Evolutionary conservation across 2,113 vertebrate species (phyloP).

Genomic region (Chrysemys picta): DNA sequence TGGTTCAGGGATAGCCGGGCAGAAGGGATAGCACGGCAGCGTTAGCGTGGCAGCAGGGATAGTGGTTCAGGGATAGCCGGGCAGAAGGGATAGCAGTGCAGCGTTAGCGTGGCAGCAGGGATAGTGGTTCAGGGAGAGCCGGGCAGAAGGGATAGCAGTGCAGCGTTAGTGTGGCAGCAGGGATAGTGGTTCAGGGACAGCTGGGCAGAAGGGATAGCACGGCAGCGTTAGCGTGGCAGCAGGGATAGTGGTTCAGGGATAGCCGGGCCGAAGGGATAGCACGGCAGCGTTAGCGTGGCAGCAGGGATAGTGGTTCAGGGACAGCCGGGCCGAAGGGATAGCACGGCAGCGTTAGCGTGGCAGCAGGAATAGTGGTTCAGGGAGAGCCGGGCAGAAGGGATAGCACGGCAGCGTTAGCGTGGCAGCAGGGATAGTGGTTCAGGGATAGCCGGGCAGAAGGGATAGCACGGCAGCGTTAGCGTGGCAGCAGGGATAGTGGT

Average conservation of each 20-base stretch:
- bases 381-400: too few relatives aligned
- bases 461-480: not conserved
- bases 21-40: not conserved
- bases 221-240: too few relatives aligned
- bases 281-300: not conserved
- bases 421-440: too few relatives aligned
- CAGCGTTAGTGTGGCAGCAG: not conserved
- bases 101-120: not conserved
- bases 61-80: rapidly evolving
- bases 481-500: not conserved
- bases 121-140: not conserved
- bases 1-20: too few relatives aligned
- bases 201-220: too few relatives aligned
- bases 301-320: not conserved
- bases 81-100: not conserved
- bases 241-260: too few relatives aligned
- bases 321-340: too few relatives aligned
- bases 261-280: too few relatives aligned
- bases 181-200: rapidly evolving
- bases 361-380: not conserved
- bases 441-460: rapidly evolving
- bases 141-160: not conserved
- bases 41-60: rapidly evolving
- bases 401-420: too few relatives aligned
- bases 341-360: too few relatives aligned